Evolutionary conservation across 2,113 vertebrate species (phyloP).

Genomic region (Sylvia atricapilla): DNA sequence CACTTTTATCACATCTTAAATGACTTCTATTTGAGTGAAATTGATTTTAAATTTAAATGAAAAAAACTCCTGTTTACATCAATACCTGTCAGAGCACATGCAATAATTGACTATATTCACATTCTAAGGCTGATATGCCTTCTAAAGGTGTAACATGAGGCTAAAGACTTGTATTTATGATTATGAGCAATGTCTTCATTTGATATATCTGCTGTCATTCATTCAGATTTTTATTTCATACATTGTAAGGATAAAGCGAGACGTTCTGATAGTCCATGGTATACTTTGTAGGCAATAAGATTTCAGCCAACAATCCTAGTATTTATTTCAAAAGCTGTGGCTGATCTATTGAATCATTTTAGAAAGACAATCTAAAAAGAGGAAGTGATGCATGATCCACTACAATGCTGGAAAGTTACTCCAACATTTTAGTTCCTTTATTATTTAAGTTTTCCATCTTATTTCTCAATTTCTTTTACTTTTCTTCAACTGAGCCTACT

Average conservation of each 20-base stretch:
- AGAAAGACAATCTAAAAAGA: neutral
- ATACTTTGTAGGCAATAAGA: neutral
- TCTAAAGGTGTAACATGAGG: neutral
- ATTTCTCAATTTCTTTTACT: neutral
- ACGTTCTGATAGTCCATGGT: neutral
- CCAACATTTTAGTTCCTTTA: neutral
- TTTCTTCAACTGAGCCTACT: neutral
- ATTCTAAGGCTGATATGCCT: neutral
- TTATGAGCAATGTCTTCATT: neutral
- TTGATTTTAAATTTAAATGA: neutral
- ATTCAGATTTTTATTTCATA: neutral
- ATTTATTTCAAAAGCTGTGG: neutral
- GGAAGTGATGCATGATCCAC: neutral
- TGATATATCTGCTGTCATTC: neutral
- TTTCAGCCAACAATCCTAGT: neutral
- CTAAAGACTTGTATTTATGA: neutral
- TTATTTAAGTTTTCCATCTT: neutral
- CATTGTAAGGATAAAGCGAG: neutral
- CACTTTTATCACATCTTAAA: neutral
- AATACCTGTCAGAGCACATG: neutral
- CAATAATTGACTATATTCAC: neutral
- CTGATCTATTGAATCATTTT: neutral
- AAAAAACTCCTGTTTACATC: neutral
- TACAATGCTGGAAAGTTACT: neutral
- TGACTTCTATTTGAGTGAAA: neutral